Evolutionary conservation across 2,888 invertebrate species (phyloP).

Genomic region (Caenorhabditis becei): DNA sequence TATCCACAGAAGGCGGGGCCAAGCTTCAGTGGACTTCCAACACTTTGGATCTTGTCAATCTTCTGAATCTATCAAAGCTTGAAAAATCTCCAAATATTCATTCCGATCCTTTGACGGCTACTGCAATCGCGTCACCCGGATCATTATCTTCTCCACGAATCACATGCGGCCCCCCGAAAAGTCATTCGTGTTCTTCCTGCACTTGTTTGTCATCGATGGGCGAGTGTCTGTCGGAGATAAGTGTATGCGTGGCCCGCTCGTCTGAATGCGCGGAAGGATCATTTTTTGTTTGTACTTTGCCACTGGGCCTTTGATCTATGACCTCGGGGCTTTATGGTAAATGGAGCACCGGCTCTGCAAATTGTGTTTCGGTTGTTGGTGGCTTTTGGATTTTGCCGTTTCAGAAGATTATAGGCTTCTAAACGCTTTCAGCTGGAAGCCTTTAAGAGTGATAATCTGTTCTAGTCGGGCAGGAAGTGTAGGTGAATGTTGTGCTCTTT

Average conservation of each 20-base stretch:
- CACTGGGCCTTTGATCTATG: slow-evolving; percentile 22
- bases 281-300: slow-evolving; percentile 20
- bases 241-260: slow-evolving; percentile 10
- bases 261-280: neutral
- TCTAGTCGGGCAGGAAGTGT: neutral
- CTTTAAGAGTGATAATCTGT: slow-evolving; percentile 4
- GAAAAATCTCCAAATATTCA: neutral
- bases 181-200: slow-evolving; percentile 4
- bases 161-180: neutral
- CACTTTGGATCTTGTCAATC: no score
- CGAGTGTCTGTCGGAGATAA: slow-evolving; percentile 22
- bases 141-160: neutral
- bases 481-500: neutral
- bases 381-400: neutral
- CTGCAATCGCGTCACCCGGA: neutral
- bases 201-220: slow-evolving; percentile 12
- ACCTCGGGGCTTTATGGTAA: neutral
- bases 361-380: slow-evolving; percentile 3
- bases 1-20: no score
- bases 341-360: neutral
- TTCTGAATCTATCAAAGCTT: neutral
- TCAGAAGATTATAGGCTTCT: slow-evolving; percentile 1
- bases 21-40: no score
- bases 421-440: slow-evolving; percentile 1
- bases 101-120: neutral